Evolutionary conservation across 2,113 vertebrate species (phyloP), one percentile per base, ranked within the genome.

Genomic region (Synchiropus splendidus): DNA sequence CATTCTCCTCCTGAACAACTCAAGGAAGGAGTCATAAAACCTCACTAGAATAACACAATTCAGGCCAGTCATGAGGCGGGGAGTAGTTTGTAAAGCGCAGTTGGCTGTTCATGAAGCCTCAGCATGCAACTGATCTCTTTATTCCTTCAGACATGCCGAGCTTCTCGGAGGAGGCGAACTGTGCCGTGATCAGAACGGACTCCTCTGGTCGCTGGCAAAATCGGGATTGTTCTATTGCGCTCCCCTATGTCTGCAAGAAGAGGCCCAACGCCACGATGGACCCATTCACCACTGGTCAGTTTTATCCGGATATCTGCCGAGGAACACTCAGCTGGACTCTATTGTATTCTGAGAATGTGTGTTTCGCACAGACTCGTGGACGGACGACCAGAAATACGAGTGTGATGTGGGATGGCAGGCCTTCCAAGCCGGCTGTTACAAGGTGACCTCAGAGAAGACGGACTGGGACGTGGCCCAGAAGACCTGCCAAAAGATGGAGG

Each of bases 231-330:
- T 86, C 90, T 51, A 88, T 88, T 0, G 90, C 91, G 5, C 78
- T 94, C 54, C 93, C 95, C 1, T 98, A 97, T 0, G 88, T 91
- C 18, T 98, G 95, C 69, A 96, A 97, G 79, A 98, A 97, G 82
- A 92, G 88, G 31, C 90, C 91, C 49, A 92, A 96, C 0, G 85
- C 88, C 70, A 92, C 90, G 0, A 32, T 81, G 0, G 87, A 90
- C 58, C 84, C 84, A 8, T 82, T 83, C 45, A 78, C 76, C 1
- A 88, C 75, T 0, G 90, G 91, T 92, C 18, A 50, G 74, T 46
- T 27, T 10, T 6, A 6, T 14, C 14, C 13, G 8, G 16, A 2
- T 1, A 31, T 3, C 16, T 36, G 14, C 34, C 11, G n/a, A 36
- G 12, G 3, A 14, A 13, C 33, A 6, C 6, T 11, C 6, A 9